These are phyloP conservation scores for Prostheceraeus crozeri DNA, from an alignment of 2,888 invertebrate genomes.

Conservation along the genomic window DNA sequence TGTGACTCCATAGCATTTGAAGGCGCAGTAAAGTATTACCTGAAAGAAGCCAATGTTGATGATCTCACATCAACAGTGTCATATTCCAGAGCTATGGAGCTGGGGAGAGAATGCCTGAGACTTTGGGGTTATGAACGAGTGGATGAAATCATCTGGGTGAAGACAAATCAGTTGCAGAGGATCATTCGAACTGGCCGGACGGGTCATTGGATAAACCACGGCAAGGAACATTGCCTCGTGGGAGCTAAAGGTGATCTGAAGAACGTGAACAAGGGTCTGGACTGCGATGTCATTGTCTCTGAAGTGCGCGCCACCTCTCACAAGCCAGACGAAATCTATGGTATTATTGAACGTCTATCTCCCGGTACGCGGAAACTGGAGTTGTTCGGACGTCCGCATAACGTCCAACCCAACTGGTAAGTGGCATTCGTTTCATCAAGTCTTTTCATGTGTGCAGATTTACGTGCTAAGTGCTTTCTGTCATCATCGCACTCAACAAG, in stretches of 20 bases:
- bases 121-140: conserved; percentile 89
- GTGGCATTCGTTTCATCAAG: too few species aligned
- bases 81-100: conserved; percentile 75
- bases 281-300: conserved; percentile 95
- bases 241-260: conserved; percentile 91
- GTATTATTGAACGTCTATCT: conserved; percentile 87
- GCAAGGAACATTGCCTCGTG: conserved; percentile 91
- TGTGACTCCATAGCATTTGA: too few species aligned
- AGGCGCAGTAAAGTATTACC: too few species aligned
- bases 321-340: conserved; percentile 96
- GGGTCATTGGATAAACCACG: conserved; percentile 96
- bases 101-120: conserved; percentile 86
- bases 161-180: conserved; percentile 90
- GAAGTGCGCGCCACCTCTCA: conserved; percentile 91
- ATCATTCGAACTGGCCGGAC: conserved; percentile 93
- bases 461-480: too few species aligned
- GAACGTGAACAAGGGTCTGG: conserved; percentile 80
- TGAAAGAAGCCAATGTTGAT: too few species aligned
- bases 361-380: conserved; percentile 95
- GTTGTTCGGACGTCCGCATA: conserved; percentile 88
- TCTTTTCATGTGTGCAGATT: too few species aligned
- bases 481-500: too few species aligned
- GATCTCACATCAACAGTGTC: too few species aligned
- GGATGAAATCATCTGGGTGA: conserved; percentile 97
- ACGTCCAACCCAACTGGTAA: conserved; percentile 92